Percentiles rank a stretch among this genome's conserved stretches.
Evolutionary conservation across 1,140 invertebrate genomes (phyloP).

Genomic region (Magallana ariakensis): DNA sequence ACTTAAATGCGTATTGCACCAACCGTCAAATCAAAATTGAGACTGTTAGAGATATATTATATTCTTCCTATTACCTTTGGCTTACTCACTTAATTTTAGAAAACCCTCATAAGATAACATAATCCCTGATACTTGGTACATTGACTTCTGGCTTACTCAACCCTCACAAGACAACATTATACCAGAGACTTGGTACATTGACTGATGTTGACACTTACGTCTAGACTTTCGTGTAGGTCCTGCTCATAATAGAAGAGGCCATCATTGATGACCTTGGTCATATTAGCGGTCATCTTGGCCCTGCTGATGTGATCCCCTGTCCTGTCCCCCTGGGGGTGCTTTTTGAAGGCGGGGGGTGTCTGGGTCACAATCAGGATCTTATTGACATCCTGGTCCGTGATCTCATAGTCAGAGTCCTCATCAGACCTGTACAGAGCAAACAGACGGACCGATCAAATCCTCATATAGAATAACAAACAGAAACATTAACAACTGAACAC

Average conservation of each 20-base stretch:
- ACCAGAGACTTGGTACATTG: no score
- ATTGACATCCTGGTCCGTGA: slow-evolving; percentile 93
- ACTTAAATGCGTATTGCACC: neutral
- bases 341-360: slow-evolving; percentile 80
- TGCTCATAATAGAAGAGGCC: slow-evolving; percentile 95
- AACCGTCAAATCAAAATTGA: no score
- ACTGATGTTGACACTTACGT: neutral
- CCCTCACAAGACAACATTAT: no score
- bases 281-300: slow-evolving; percentile 90
- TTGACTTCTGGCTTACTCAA: no score
- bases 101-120: no score
- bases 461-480: neutral
- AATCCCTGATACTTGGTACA: no score
- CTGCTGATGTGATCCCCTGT: slow-evolving; percentile 74
- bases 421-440: slow-evolving; percentile 80
- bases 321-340: slow-evolving; percentile 78
- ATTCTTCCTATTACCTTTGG: no score
- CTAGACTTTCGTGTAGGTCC: slow-evolving; percentile 69
- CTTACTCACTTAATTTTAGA: no score
- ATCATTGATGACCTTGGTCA: slow-evolving; percentile 96
- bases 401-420: slow-evolving; percentile 87
- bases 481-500: no score
- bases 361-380: slow-evolving; percentile 98
- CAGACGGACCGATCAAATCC: neutral
- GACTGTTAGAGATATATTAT: no score